These are phyloP conservation scores for Colletes gigas DNA, from an alignment of 1,140 invertebrate species.

Conservation along the genomic window DNA sequence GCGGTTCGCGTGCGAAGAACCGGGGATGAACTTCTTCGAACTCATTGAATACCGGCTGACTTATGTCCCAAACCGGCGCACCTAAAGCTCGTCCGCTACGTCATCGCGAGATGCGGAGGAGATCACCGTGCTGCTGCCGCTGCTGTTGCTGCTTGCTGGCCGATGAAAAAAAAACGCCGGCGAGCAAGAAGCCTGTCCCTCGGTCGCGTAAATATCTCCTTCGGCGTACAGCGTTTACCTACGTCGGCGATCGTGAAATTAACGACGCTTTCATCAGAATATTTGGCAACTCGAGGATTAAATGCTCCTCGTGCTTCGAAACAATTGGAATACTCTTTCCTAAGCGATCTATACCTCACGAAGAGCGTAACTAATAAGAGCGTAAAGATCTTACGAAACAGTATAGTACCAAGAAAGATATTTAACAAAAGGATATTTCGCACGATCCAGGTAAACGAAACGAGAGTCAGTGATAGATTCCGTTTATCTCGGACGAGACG, in stretches of 20 bases:
- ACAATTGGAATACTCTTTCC: too few relatives aligned
- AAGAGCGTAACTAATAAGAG: too few relatives aligned
- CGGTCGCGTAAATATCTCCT: slow-evolving; percentile 29
- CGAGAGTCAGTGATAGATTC: not conserved
- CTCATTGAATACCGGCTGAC: slow-evolving; percentile 73
- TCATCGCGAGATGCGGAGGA: slow-evolving; percentile 18
- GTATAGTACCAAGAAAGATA: too few relatives aligned
- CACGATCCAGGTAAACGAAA: not conserved
- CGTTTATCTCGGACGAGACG: not conserved
- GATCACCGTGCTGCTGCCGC: slow-evolving; percentile 1
- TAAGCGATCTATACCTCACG: too few relatives aligned
- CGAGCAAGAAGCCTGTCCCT: slow-evolving; percentile 17
- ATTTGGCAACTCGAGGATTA: not conserved
- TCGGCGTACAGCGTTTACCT: slow-evolving; percentile 24
- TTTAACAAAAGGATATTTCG: too few relatives aligned
- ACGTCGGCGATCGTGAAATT: slow-evolving; percentile 28
- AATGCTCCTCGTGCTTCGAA: too few relatives aligned
- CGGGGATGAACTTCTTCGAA: slow-evolving; percentile 69
- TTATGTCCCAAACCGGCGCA: slow-evolving; percentile 60
- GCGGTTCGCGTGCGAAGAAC: slow-evolving; percentile 65
- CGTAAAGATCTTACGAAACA: too few relatives aligned
- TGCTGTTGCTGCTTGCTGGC: too few relatives aligned
- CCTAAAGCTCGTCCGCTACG: slow-evolving; percentile 29
- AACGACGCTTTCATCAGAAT: not conserved
- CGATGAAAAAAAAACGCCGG: slow-evolving; percentile 19